phyloP scores from a whole-genome alignment of 1,140 invertebrate species.

The Dendrolimus punctatus region DNA sequence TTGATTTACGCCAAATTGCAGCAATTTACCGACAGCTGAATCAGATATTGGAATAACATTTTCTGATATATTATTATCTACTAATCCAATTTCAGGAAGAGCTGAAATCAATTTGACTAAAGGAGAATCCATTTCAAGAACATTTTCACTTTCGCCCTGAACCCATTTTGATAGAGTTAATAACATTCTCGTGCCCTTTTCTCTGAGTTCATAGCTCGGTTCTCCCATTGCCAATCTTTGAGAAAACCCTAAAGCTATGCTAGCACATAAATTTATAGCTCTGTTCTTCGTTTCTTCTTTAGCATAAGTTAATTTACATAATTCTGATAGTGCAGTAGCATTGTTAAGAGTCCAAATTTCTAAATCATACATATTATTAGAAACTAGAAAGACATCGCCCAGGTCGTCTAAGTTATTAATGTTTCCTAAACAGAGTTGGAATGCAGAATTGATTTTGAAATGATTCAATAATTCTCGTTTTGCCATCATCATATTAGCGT shows the following conservation, averaged over 20 bases:
- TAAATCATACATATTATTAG: slow-evolving; percentile 70
- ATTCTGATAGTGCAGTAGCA: slow-evolving; percentile 76
- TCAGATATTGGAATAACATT: slow-evolving; percentile 82
- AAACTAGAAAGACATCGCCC: slow-evolving; percentile 58
- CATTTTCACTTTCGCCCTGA: slow-evolving; percentile 71
- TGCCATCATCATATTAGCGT: slow-evolving; percentile 83
- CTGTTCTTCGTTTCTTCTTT: slow-evolving; percentile 74
- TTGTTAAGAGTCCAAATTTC: slow-evolving; percentile 77
- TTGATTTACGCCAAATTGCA: slow-evolving; percentile 87
- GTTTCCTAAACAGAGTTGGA: slow-evolving; percentile 57
- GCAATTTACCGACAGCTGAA: slow-evolving; percentile 84
- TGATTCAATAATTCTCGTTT: slow-evolving; percentile 79
- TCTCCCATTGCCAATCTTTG: slow-evolving; percentile 74
- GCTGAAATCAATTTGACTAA: slow-evolving; percentile 75
- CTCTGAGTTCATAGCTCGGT: slow-evolving; percentile 73
- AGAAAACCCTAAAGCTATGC: slow-evolving; percentile 77
- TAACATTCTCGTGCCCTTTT: slow-evolving; percentile 79
- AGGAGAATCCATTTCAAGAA: slow-evolving; percentile 73
- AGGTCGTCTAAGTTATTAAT: slow-evolving; percentile 49
- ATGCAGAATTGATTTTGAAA: slow-evolving; percentile 70
- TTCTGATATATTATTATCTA: slow-evolving; percentile 77
- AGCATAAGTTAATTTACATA: slow-evolving; percentile 77
- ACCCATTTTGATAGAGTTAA: slow-evolving; percentile 86
- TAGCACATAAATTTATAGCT: slow-evolving; percentile 80
- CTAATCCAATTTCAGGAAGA: slow-evolving; percentile 77